phyloP scores from a whole-genome alignment of 2,113 vertebrate genomes.

The Amblyornis subalaris region DNA sequence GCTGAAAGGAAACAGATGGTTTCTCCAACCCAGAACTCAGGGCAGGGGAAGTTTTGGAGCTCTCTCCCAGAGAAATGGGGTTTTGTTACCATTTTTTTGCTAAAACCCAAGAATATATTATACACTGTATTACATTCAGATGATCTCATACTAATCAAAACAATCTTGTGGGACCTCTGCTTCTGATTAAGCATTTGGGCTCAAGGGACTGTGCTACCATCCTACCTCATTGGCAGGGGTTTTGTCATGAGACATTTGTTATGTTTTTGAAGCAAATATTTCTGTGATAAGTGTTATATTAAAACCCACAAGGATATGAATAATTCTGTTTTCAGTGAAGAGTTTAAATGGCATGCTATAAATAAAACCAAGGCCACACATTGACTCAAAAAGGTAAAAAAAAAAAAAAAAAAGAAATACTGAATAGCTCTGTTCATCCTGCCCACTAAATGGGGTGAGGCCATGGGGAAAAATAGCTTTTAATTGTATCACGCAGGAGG shows the following conservation, averaged over 20 bases:
- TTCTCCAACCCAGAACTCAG: neutral
- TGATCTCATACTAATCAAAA: slow-evolving; percentile 50
- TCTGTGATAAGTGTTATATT: slow-evolving; percentile 52
- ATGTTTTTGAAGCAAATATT: slow-evolving; percentile 50
- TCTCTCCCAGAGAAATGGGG: neutral
- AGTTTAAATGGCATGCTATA: slow-evolving; percentile 39
- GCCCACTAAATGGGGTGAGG: neutral
- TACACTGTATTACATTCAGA: neutral
- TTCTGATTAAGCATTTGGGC: slow-evolving; percentile 32
- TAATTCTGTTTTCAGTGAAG: slow-evolving; percentile 45
- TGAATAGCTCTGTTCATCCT: slow-evolving; percentile 48
- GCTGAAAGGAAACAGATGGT: slow-evolving; percentile 7
- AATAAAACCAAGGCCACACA: slow-evolving; percentile 54
- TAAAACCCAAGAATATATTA: slow-evolving; percentile 10
- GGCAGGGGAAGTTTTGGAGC: neutral
- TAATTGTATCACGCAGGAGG: neutral
- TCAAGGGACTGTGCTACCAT: neutral
- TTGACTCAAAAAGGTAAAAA: slow-evolving; percentile 10
- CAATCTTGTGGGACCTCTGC: slow-evolving; percentile 35
- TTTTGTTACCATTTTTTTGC: slow-evolving; percentile 28
- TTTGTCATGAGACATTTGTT: slow-evolving; percentile 49
- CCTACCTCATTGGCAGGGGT: slow-evolving; percentile 28
- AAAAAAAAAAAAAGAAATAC: neutral
- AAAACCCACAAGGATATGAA: slow-evolving; percentile 56
- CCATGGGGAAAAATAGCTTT: neutral